phyloP scores from a whole-genome alignment of 2,113 vertebrate species.

The Cisticola juncidis region DNA sequence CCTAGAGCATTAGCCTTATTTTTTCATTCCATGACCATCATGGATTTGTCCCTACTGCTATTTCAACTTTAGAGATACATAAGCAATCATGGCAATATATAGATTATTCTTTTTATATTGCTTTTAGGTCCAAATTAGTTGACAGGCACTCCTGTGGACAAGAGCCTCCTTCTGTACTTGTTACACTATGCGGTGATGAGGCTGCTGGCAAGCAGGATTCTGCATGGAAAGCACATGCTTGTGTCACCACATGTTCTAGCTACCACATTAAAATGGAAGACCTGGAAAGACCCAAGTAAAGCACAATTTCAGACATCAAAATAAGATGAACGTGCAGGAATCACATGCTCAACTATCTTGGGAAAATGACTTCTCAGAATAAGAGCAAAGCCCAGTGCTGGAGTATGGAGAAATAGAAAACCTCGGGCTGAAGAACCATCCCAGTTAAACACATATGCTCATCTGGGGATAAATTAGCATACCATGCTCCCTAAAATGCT shows the following conservation, averaged over 20 bases:
- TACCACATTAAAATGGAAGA: not conserved
- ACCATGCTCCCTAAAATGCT: not conserved
- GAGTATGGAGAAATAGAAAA: not conserved
- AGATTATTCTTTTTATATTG: not conserved
- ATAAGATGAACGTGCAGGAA: not conserved
- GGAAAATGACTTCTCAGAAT: not conserved
- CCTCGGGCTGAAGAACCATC: not conserved
- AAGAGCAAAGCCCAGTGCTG: not conserved
- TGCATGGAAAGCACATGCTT: not conserved
- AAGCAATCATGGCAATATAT: not conserved
- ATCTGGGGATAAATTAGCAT: not conserved
- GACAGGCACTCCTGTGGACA: not conserved
- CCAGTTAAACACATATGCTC: not conserved
- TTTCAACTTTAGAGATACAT: not conserved
- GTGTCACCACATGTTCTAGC: not conserved
- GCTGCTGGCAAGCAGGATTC: not conserved
- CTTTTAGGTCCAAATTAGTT: not conserved
- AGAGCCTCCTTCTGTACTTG: not conserved
- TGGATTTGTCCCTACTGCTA: not conserved
- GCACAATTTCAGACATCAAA: not conserved
- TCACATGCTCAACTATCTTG: not conserved
- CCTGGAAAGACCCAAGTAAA: not conserved
- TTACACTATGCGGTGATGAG: not conserved
- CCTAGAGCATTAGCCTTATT: not conserved
- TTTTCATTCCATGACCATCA: not conserved